Base-by-base conservation (phyloP, 2,113 vertebrate genomes). In the Enhydra lutris region DNA sequence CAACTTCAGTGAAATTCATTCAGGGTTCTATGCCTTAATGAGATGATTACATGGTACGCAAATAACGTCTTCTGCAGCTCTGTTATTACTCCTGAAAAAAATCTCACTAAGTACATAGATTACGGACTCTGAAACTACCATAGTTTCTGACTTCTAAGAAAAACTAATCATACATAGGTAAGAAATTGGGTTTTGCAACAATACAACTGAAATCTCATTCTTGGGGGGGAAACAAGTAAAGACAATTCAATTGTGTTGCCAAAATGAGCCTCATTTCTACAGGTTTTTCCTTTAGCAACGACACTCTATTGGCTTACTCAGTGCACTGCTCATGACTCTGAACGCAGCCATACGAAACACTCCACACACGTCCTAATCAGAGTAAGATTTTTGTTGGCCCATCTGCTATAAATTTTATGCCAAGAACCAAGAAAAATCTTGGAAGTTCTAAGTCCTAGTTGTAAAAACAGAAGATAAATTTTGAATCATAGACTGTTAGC, bases 201-300 rank as follows among this genome's bases (percentile, higher is more conserved):
- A 23, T 96, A 81, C 65, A 95, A 97, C 80, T 97, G 82, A 98
- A 94, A 98, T 97, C 92, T 95, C 97, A 97, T 82, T 95, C 15
- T 17, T 55, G 52, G 52, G 52, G 52, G 15, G 52, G 17, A 6
- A 17, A 52, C 50, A 52, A 55, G 65, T 67, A 39, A 96, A 76
- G 80, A 87, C 95, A 97, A 98, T 83, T 98, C 76, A 94, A 95
- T 82, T 96, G 80, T 95, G 67, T 15, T 73, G 65, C 81, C 84
- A 91, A 98, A 97, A 39, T 76, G 61, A 86, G 36, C 83, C 96
- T 82, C 95, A 24, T 96, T 94, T 97, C 81, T 63, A 82, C 17
- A 52, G 0, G 0, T 24, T 91, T 45, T 97, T 91, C 84, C 84
- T 96, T 93, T 82, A 89, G 59, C 93, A 94, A 95, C 80, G 87